These are phyloP conservation scores for Danaus chrysippus DNA, from an alignment of 2,888 invertebrate genomes.

Conservation along the genomic window DNA sequence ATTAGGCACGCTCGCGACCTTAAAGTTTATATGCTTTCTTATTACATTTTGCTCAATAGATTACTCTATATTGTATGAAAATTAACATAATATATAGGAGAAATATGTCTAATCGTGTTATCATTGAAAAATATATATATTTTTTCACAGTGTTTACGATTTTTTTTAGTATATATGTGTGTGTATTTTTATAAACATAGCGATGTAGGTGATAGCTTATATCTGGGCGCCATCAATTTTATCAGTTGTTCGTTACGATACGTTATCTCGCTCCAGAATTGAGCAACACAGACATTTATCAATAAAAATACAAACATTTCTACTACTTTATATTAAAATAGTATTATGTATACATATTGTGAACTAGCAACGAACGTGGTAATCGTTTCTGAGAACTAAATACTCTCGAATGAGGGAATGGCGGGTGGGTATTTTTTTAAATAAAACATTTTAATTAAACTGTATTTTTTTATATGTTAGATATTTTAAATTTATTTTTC, in stretches of 20 bases:
- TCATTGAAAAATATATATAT: too few relatives aligned
- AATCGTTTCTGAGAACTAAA: too few relatives aligned
- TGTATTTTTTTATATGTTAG: too few relatives aligned
- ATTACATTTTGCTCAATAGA: constrained; percentile 13
- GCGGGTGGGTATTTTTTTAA: too few relatives aligned
- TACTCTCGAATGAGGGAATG: too few relatives aligned
- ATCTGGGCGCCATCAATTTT: constrained; percentile 62
- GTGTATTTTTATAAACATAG: not conserved
- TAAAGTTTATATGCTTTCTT: constrained; percentile 14
- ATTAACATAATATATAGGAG: too few relatives aligned
- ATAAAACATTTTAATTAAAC: too few relatives aligned
- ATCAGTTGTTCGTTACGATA: constrained; percentile 54
- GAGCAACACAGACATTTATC: constrained; percentile 42
- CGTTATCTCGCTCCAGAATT: constrained; percentile 48
- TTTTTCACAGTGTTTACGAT: too few relatives aligned
- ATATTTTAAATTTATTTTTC: too few relatives aligned
- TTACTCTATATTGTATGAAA: too few relatives aligned
- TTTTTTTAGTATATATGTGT: not conserved
- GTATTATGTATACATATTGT: not conserved
- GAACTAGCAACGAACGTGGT: not conserved
- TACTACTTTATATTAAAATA: not conserved
- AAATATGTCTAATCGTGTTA: too few relatives aligned
- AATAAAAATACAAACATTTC: not conserved
- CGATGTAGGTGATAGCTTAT: constrained; percentile 23
- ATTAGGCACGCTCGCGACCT: constrained; percentile 28